Conservation (phyloP, 2,797 vertebrate genomes). For the Enteromius argenteus region DNA sequence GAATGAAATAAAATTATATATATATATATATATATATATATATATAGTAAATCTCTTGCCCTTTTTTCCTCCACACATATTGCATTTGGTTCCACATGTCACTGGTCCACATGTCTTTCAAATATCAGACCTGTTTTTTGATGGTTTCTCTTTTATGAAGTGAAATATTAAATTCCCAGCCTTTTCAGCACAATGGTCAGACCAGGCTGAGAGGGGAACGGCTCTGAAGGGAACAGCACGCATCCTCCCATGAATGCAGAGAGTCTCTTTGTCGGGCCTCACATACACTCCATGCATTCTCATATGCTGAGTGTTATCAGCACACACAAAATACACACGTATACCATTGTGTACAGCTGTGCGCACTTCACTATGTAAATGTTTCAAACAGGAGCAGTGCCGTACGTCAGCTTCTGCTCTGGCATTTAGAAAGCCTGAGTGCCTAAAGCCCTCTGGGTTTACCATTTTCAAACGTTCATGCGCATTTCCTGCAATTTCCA, state of each 20-base stretch:
- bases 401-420: slow-evolving; percentile 1
- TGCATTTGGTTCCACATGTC: background rate
- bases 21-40: background rate
- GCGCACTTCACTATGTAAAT: slow-evolving; percentile 37
- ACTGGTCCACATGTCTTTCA: slow-evolving; percentile 29
- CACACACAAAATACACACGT: background rate
- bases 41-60: background rate
- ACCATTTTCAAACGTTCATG: slow-evolving; percentile 25
- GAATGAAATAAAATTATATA: background rate
- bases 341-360: slow-evolving; percentile 21
- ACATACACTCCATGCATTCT: background rate
- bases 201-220: background rate
- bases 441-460: slow-evolving; percentile 30
- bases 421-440: slow-evolving; percentile 38
- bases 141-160: slow-evolving; percentile 41
- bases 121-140: slow-evolving; percentile 35
- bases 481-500: background rate
- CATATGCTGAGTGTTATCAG: slow-evolving; percentile 4
- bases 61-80: background rate
- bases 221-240: background rate
- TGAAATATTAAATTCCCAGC: slow-evolving; percentile 51
- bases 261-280: slow-evolving; percentile 20
- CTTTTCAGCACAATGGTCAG: slow-evolving; percentile 28
- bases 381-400: background rate
- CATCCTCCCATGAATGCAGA: slow-evolving; percentile 20